These are phyloP conservation scores for Pterois miles DNA, from an alignment of 2,797 vertebrate species.

Conservation along the genomic window DNA sequence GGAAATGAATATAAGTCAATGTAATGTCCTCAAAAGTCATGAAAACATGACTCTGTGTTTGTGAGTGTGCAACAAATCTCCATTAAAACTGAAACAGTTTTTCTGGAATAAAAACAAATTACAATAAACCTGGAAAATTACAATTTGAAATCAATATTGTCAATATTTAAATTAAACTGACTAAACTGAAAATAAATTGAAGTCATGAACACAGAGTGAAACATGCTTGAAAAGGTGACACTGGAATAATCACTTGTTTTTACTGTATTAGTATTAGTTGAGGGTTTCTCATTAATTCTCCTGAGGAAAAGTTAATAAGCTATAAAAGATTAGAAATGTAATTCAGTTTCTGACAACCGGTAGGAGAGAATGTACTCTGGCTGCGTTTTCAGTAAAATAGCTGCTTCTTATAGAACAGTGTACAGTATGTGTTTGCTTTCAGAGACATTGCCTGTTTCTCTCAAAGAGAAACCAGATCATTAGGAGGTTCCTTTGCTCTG, in stretches of 20 bases:
- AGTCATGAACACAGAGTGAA: not conserved
- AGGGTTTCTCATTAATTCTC: not conserved
- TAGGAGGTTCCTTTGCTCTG: not conserved
- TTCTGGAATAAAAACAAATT: not conserved
- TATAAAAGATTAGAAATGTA: not conserved
- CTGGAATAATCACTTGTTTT: not conserved
- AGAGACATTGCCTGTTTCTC: not conserved
- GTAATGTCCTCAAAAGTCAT: no score
- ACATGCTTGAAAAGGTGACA: not conserved
- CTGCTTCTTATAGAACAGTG: not conserved
- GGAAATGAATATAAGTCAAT: no score
- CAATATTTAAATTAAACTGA: not conserved
- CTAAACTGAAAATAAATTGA: not conserved
- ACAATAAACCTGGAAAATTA: no score
- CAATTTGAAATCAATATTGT: not conserved
- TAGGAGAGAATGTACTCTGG: not conserved
- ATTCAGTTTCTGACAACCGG: not conserved
- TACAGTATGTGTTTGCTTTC: not conserved
- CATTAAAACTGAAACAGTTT: not conserved
- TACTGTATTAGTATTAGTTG: not conserved
- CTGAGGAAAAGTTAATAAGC: not conserved
- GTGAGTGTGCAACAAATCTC: not conserved
- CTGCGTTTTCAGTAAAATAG: not conserved
- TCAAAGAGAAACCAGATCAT: constrained; percentile 20
- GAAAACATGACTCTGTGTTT: not conserved